These are phyloP conservation scores for Conops quadrifasciatus DNA, from an alignment of 2,888 invertebrate genomes.

Conservation along the genomic window DNA sequence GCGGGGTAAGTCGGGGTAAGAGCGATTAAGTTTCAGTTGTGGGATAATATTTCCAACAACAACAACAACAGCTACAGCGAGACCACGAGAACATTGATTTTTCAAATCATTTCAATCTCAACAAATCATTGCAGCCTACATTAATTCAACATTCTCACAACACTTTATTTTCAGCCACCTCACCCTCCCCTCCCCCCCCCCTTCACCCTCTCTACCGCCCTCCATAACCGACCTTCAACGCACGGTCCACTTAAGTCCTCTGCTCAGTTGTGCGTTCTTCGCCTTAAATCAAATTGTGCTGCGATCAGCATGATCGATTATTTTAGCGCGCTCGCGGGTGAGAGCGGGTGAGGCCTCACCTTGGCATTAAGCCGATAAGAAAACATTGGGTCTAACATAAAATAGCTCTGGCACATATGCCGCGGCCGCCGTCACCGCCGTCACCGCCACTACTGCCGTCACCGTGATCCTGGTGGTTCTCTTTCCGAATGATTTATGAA, in stretches of 20 bases:
- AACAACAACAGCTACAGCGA: too few species aligned
- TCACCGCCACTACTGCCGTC: background rate
- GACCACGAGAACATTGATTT: too few species aligned
- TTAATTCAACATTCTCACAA: background rate
- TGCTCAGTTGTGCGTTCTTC: background rate
- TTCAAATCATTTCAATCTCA: too few species aligned
- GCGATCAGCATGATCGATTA: constrained; percentile 31
- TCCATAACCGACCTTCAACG: background rate
- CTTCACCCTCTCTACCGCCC: background rate
- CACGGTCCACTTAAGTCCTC: constrained; percentile 14
- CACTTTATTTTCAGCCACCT: too few species aligned
- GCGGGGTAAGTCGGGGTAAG: background rate
- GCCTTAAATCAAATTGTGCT: constrained; percentile 22
- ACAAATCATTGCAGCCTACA: background rate
- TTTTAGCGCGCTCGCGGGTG: constrained; percentile 17
- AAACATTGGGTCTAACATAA: background rate
- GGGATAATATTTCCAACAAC: too few species aligned
- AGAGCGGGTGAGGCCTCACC: constrained; percentile 33
- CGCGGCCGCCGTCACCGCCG: background rate
- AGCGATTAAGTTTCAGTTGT: too few species aligned
- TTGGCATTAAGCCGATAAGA: constrained; percentile 33
- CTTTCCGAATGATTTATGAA: constrained; percentile 24
- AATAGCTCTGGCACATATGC: background rate
- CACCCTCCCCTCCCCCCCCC: background rate
- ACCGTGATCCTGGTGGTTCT: background rate